phyloP scores from a whole-genome alignment of 2,797 vertebrate genomes.

The Threskiornis aethiopicus region DNA sequence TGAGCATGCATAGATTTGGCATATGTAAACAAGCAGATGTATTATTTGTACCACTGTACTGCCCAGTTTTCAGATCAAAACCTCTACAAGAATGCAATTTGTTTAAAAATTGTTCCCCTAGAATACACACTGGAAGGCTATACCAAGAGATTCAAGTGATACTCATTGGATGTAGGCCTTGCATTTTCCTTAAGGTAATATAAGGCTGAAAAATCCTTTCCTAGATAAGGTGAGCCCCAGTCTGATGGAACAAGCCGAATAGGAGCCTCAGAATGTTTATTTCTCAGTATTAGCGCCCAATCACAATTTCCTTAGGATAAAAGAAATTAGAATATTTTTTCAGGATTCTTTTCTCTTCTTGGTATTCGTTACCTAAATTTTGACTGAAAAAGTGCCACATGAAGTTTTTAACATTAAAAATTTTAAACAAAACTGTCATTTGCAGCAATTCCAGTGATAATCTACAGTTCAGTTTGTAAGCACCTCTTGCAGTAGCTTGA shows the following conservation, averaged over 20 bases:
- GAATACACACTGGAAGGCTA: not conserved
- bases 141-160: not conserved
- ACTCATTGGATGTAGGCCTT: not conserved
- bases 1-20: not conserved
- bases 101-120: not conserved
- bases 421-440: not conserved
- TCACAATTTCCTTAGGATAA: not conserved
- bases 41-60: not conserved
- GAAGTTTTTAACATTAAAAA: not conserved
- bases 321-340: not conserved
- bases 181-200: not conserved
- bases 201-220: not conserved
- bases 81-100: not conserved
- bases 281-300: not conserved
- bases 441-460: not conserved
- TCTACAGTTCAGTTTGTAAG: not conserved
- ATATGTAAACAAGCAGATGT: not conserved
- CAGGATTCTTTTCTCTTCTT: not conserved
- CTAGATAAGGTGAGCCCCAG: not conserved
- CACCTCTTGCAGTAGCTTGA: not conserved
- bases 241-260: not conserved
- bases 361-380: not conserved
- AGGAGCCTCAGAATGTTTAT: not conserved
- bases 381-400: not conserved
- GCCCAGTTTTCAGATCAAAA: not conserved